Evolutionary conservation across 2,888 invertebrate genomes (phyloP).

Genomic region (Cephonodes hylas): DNA sequence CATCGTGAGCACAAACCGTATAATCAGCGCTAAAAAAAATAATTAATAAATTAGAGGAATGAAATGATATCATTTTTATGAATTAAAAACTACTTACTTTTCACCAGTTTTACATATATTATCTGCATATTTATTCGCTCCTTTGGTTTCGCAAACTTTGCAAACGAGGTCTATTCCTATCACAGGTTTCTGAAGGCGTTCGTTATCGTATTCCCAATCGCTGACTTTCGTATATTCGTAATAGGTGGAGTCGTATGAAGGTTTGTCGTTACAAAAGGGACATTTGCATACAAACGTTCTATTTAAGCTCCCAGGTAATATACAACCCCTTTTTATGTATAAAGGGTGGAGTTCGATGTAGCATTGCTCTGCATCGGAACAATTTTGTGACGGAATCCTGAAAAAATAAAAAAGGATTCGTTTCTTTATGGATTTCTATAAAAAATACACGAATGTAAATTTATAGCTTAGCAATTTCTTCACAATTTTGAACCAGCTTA

Average conservation of each 20-base stretch:
- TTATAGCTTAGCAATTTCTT: neutral
- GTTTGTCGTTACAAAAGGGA: conserved; percentile 64
- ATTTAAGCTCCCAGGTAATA: conserved; percentile 43
- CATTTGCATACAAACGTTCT: conserved; percentile 66
- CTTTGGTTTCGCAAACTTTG: conserved; percentile 55
- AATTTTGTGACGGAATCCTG: conserved; percentile 39
- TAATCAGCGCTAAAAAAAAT: conserved; percentile 49
- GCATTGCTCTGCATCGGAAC: conserved; percentile 47
- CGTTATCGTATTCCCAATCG: conserved; percentile 64
- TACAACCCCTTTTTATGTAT: conserved; percentile 61
- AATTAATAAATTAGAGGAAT: neutral
- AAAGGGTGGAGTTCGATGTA: conserved; percentile 53
- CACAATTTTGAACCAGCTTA: neutral
- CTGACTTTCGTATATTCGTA: conserved; percentile 48
- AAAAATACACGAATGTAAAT: neutral
- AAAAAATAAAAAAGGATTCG: conserved; percentile 22
- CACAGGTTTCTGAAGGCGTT: conserved; percentile 40
- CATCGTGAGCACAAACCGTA: conserved; percentile 45
- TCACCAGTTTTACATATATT: conserved; percentile 47
- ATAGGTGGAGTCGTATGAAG: conserved; percentile 41
- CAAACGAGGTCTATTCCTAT: conserved; percentile 47
- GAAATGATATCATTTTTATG: neutral
- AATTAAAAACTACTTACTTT: conserved; percentile 39
- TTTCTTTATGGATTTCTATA: neutral
- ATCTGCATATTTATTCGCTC: conserved; percentile 39